These are phyloP conservation scores for Carabus problematicus DNA, from an alignment of 2,888 invertebrate genomes.

Conservation along the genomic window DNA sequence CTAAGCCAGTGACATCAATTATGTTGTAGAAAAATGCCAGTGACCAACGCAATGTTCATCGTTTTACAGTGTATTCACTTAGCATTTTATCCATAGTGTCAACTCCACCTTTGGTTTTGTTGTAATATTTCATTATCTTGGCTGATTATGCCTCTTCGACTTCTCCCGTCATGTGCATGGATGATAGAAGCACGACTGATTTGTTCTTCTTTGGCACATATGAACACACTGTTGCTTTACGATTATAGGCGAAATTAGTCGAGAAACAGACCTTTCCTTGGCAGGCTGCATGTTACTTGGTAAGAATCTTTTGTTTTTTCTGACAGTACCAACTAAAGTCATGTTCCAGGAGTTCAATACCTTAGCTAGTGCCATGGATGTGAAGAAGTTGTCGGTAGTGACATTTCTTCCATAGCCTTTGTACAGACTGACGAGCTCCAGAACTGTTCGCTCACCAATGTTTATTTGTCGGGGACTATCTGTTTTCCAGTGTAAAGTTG, in stretches of 20 bases:
- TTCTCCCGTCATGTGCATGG: slow-evolving; percentile 44
- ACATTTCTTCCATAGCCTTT: slow-evolving; percentile 50
- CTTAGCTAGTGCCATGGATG: slow-evolving; percentile 46
- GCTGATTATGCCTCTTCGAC: slow-evolving; percentile 44
- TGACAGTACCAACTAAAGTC: slow-evolving; percentile 45
- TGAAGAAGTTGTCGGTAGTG: slow-evolving; percentile 49
- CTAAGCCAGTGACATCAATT: too few species aligned
- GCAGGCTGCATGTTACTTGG: slow-evolving; percentile 44
- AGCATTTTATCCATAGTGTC: slow-evolving; percentile 47
- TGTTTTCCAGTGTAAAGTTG: slow-evolving; percentile 47
- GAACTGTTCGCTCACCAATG: slow-evolving; percentile 50
- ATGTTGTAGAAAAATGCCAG: too few species aligned
- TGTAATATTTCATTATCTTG: slow-evolving; percentile 46
- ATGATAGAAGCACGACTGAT: slow-evolving; percentile 46
- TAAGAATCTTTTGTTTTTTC: slow-evolving; percentile 46
- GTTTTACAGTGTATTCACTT: slow-evolving; percentile 44
- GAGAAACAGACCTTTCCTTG: slow-evolving; percentile 37
- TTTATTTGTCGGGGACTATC: slow-evolving; percentile 48
- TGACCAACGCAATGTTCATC: slow-evolving; percentile 45
- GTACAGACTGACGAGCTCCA: slow-evolving; percentile 48
- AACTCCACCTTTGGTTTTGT: slow-evolving; percentile 46
- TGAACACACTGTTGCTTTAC: slow-evolving; percentile 46
- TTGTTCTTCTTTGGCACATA: slow-evolving; percentile 49
- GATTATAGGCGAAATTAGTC: slow-evolving; percentile 45
- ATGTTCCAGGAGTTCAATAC: slow-evolving; percentile 39